Base-by-base conservation (phyloP, 2,888 invertebrate genomes). In the Sphinx pinastri region DNA sequence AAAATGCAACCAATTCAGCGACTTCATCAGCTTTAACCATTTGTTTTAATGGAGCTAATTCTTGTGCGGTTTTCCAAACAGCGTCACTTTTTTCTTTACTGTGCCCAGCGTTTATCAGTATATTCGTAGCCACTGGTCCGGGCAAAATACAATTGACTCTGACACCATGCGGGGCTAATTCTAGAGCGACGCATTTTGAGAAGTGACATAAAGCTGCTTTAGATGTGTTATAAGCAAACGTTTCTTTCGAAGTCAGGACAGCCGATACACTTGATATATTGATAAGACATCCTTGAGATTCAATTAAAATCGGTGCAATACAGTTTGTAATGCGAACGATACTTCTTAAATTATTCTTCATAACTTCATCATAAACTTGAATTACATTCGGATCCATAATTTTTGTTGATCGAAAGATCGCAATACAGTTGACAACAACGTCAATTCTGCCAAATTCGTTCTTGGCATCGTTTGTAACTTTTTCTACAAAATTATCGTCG, bases 131-230 rank as follows among this genome's bases (percentile, higher is more conserved):
- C 5, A 96, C 94, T 0, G 96, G 95, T 55, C 97, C 97, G 31
- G 97, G 97, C 79, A 95, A 95, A 5, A 97, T 96, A 63, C 95
- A 92, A 84, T 97, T 97, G 0, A 96, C 96, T 70, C 97, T 89
- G 1, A 97, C 95, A 55, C 86, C 92, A 80, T 94, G 90, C 0
- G 85, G 73, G 71, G 95, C 95, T 63, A 96, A 82, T 74, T 96
- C 97, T 67, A 97, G 83, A 31, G 97, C 97, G n/a, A 95, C 88
- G 82, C 96, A 96, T 79, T 95, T 91, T 2, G 97, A 97, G 75
- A 97, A 95, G 82, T 97, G 97, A 85, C 96, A 96, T 19, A 97
- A 79, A 16, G 96, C 96, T 47, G 96, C 92, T 88, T 97, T 97
- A 38, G 96, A 95, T 93, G 97, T 95, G 73, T 92, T 90, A 82